Evolutionary conservation across 2,113 vertebrate genomes (phyloP).

Genomic region (Aythya baeri): DNA sequence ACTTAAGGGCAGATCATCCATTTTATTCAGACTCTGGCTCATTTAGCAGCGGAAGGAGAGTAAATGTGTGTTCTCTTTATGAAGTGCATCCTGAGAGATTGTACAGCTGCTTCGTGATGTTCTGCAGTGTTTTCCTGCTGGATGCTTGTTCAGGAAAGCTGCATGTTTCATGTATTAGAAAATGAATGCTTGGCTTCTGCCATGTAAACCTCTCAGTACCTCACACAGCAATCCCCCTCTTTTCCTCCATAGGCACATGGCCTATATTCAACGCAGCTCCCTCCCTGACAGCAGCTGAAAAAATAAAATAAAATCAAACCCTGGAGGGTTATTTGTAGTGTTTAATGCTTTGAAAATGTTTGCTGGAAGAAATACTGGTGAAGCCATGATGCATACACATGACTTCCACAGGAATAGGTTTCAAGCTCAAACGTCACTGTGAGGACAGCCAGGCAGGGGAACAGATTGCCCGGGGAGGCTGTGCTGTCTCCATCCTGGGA

Average conservation of each 20-base stretch:
- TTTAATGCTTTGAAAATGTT: slow-evolving; percentile 18
- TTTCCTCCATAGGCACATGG: not conserved
- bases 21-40: not conserved
- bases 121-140: not conserved
- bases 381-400: not conserved
- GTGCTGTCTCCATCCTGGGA: not conserved
- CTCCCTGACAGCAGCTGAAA: not conserved
- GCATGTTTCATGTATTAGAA: not conserved
- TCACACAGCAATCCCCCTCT: not conserved
- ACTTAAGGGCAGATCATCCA: not conserved
- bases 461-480: not conserved
- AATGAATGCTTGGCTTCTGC: not conserved
- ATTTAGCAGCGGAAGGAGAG: not conserved
- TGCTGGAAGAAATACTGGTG: not conserved
- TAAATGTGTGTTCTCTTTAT: not conserved
- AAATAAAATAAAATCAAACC: not conserved
- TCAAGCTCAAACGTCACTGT: not conserved
- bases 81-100: not conserved
- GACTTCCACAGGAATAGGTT: not conserved
- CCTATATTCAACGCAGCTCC: not conserved
- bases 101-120: not conserved
- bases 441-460: not conserved
- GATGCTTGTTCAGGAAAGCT: not conserved
- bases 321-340: not conserved
- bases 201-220: not conserved